Evolutionary conservation across 2,113 vertebrate species (phyloP), one percentile per base, ranked within the genome.

Genomic region (Pao palembangensis): DNA sequence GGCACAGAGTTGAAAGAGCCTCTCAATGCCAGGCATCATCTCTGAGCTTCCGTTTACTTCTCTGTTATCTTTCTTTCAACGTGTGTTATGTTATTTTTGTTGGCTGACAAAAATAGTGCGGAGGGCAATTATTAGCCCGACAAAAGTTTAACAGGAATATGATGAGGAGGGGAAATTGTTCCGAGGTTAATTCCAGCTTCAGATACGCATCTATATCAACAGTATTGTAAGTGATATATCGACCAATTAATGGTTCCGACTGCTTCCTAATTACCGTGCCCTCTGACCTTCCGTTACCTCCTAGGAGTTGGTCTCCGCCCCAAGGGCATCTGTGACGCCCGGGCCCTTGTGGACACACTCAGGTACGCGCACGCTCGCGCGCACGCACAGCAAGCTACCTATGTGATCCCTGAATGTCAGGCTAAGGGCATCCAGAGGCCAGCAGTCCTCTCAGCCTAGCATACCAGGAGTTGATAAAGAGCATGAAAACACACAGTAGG

Each of bases 361-460:
- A 8, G 3, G 0, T 18, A 42, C 70, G 38, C 42, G 28, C 56
- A 15, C 31, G 46, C 54, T 44, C 51, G 11, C 10, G 34, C 61
- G 15, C 57, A 4, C 28, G n/a, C 78, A 70, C 76, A 77, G 73
- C 64, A 11, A 75, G 76, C 64, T 65, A 58, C 74, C 80, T 62
- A 72, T 76, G 78, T 86, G 87, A 85, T 86, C 80, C 75, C 73
- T 85, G 84, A 89, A 85, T 81, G 85, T 87, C 85, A 83, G 78
- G 58, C 63, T 78, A 79, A 87, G 86, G 86, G 76, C 82, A 78
- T 74, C 75, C 69, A 71, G 82, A 78, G 82, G 79, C 82, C 81
- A 69, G 68, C 74, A 51, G 72, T 82, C 79, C 69, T 85, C 79
- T 76, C 71, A 64, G 78, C 66, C 76, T 28, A 46, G 66, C 78